These are phyloP conservation scores for Noctua fimbriata DNA, from an alignment of 2,888 invertebrate genomes.

Conservation along the genomic window DNA sequence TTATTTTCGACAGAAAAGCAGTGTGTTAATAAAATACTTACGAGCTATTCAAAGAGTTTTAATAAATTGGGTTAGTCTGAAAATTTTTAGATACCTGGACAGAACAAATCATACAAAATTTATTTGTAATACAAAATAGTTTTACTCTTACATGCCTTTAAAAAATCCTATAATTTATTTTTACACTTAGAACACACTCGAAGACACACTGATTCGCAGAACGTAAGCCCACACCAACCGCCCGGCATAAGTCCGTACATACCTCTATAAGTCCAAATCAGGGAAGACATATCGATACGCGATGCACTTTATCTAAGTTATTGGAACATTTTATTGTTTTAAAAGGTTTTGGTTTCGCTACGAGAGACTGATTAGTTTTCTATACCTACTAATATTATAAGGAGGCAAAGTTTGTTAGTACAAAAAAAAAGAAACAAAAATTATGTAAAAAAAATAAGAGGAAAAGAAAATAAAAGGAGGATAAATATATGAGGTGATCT, in stretches of 20 bases:
- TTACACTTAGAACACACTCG: slow-evolving; percentile 45
- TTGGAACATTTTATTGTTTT: slow-evolving; percentile 6
- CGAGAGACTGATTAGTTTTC: neutral
- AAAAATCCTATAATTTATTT: neutral
- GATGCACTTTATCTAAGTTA: slow-evolving; percentile 11
- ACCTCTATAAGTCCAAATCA: slow-evolving; percentile 33
- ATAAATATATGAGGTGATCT: no score
- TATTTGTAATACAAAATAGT: neutral
- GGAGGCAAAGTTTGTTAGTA: no score
- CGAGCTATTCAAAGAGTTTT: neutral
- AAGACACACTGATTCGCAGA: slow-evolving; percentile 53
- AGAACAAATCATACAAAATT: neutral
- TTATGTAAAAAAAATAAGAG: no score
- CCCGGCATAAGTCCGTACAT: slow-evolving; percentile 36
- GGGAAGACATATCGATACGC: slow-evolving; percentile 20
- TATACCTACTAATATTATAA: no score
- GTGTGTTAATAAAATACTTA: neutral
- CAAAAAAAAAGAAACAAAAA: no score
- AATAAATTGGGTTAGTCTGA: neutral
- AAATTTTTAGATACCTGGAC: neutral
- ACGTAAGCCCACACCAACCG: slow-evolving; percentile 45
- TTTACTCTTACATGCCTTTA: neutral
- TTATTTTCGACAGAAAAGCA: neutral
- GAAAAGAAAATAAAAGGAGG: no score
- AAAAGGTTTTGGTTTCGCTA: neutral